Evolutionary conservation across 2,888 invertebrate species (phyloP), one percentile per base, ranked within the genome.

Genomic region (Tenthredo scrophulariae): DNA sequence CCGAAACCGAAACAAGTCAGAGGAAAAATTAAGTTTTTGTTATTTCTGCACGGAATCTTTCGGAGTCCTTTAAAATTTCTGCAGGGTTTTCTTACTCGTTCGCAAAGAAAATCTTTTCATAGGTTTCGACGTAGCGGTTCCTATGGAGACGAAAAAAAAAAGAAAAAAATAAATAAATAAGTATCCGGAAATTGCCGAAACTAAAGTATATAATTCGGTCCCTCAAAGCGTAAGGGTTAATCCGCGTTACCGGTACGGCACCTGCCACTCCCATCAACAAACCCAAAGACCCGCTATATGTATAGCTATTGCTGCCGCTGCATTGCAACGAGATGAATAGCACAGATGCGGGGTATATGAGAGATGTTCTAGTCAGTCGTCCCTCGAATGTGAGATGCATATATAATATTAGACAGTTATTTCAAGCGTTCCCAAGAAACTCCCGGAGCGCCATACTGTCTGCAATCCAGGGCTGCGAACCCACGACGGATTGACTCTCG

Each of bases 391-490:
- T 37, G 65, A 50, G 65, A 65, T 29, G 83, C 43, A 83, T 83
- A 83, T 83, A 83, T 83, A 83, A 83, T 83, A 83, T 83, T 83
- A 83, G 83, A 83, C 70, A 83, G 83, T 83, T 83, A 83, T 83
- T 83, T 83, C 83, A 83, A 67, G 83, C 65, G 26, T 62, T 80
- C 62, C 80, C 58, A 26, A 80, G 80, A 58, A 83, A 83, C 83
- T 83, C 83, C 83, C 83, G 83, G 83, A 83, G 83, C 83, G 83
- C 83, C 83, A 83, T 83, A 83, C 83, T 67, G 83, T 83, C 83
- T 83, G 83, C 46, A 43, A 33, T 67, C 40, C 83, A 46, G 83
- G 29, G 67, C 83, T 22, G 62, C 80, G 54, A 33, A 46, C 22
- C 26, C 54, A 40, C 75, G 75, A 75, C 26, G 29, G 40, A 74